Base-by-base conservation (phyloP, 2,113 vertebrate genomes). In the Gila orcuttii region DNA sequence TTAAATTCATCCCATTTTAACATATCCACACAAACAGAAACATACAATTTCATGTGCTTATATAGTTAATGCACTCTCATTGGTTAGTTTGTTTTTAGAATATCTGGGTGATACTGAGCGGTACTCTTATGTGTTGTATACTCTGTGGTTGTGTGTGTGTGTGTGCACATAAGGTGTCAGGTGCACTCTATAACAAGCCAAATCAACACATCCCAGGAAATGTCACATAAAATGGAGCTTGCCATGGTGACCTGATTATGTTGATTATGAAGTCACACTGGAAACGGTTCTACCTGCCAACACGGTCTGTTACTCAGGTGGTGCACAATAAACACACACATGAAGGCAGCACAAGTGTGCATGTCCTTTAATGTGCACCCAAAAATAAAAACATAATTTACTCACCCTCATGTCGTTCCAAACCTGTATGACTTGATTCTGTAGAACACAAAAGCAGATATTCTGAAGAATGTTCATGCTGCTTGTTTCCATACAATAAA, bases 221-320 rank as follows among this genome's bases (percentile, higher is more conserved):
- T 69, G 62, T 39, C 81, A 87, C 86, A 83, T 68, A 36, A 87
- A 87, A 52, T 74, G 42, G 57, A 66, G 21, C 55, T 74, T 87
- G 78, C 76, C 76, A 84, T 84, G 42, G 82, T 39, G 21, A 87
- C 55, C 28, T 59, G 50, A 86, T 69, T 83, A 60, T 82, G 86
- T 76, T 84, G 86, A 84, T 83, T 69, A 87, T 83, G 86, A 79
- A 50, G 52, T 87, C 86, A 87, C 77, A 87, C 73, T 59, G 33
- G 36, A 57, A 52, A 39, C 12, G n/a, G 69, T 33, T 66, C 19
- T 68, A 83, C 60, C 59, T 86, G 69, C 85, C 79, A 82, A 82
- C 28, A 66, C 57, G 28, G 57, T 78, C 79, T 52, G 69, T 57
- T 23, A 12, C 64, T 68, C 85, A 86, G 57, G 66, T 81, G 39